Evolutionary conservation across 2,888 invertebrate species (phyloP), one percentile per base, ranked within the genome.

Genomic region (Thymelicus acteon): DNA sequence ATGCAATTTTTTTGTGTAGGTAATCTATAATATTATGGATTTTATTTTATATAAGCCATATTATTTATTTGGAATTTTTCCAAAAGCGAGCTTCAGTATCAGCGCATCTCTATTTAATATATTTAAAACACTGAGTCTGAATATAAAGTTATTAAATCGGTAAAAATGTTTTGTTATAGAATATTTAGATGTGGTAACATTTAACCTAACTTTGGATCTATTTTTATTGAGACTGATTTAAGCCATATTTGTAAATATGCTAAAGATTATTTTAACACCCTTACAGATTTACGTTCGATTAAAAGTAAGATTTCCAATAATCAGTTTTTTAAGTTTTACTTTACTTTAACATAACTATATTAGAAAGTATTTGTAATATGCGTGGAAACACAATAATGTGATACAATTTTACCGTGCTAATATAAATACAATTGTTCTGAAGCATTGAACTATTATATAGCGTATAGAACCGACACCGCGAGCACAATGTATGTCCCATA

Each of bases 211-310:
- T 52, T 52, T 63, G 63, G 47, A 63, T 63, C 63, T 63, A 52
- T 49, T 48, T 52, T 83, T 83, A 78, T 87, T 83, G 89, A 86
- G 87, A 91, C 92, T 92, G 91, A 90, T 85, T 78, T 87, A 80
- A 83, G 92, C 91, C 91, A 92, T 91, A 89, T 74, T 72, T 63
- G 63, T 63, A 63, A 63, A 63, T 63, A 63, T 15, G 37, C 49
- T 49, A n/a, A 31, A 48, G 19, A 49, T 8, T 63, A 63, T 49
- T 49, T 63, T 63, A 58, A 37, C 37, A 13, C 37, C n/a, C 19
- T 15, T 19, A n/a, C n/a, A n/a, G n/a, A n/a, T 7, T 24, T 24
- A 24, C 24, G 10, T 54, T 54, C 8, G 19, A 8, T 54, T 54
- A 12, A 54, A 54, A 12, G 0, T 54, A 54, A 52, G 19, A 52